A percentile compares a stretch with the other conserved stretches of the same genome.
phyloP scores from a whole-genome alignment of 2,888 invertebrate genomes.

The Hipparchia semele region DNA sequence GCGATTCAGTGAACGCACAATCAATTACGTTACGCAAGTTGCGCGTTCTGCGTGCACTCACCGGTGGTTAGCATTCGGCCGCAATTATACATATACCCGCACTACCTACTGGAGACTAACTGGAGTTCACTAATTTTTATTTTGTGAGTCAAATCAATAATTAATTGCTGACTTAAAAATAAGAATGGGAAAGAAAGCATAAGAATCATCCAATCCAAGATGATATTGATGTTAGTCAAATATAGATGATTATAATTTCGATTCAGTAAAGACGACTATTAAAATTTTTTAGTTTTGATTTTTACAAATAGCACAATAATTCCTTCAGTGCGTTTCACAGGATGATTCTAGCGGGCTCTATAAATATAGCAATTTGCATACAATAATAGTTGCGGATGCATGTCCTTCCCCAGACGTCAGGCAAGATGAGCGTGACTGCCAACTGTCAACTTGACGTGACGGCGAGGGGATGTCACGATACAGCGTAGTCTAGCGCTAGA shows the following conservation, averaged over 20 bases:
- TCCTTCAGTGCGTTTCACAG: slow-evolving; percentile 6
- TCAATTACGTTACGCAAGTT: slow-evolving; percentile 66
- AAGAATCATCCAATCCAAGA: too few species aligned
- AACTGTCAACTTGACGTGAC: slow-evolving; percentile 16
- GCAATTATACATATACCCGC: too few species aligned
- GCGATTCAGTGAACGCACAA: slow-evolving; percentile 57
- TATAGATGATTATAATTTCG: too few species aligned
- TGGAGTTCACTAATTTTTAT: too few species aligned
- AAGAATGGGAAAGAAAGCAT: too few species aligned
- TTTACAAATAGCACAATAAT: not conserved
- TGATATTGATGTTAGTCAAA: too few species aligned
- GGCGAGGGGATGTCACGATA: slow-evolving; percentile 18
- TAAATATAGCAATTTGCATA: slow-evolving; percentile 34
- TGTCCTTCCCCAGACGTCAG: slow-evolving; percentile 30
- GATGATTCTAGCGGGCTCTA: slow-evolving; percentile 19
- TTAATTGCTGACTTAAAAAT: too few species aligned
- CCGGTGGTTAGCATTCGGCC: too few species aligned
- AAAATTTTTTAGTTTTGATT: too few species aligned
- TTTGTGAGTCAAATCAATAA: too few species aligned
- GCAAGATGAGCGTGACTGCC: slow-evolving; percentile 28
- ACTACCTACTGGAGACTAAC: too few species aligned
- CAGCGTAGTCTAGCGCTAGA: not conserved
- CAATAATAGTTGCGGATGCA: slow-evolving; percentile 34
- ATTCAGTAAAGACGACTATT: too few species aligned
- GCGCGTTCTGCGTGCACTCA: not conserved